These are phyloP conservation scores for Pseudomyrmex pallidus DNA, from an alignment of 1,140 invertebrate genomes.

Conservation along the genomic window DNA sequence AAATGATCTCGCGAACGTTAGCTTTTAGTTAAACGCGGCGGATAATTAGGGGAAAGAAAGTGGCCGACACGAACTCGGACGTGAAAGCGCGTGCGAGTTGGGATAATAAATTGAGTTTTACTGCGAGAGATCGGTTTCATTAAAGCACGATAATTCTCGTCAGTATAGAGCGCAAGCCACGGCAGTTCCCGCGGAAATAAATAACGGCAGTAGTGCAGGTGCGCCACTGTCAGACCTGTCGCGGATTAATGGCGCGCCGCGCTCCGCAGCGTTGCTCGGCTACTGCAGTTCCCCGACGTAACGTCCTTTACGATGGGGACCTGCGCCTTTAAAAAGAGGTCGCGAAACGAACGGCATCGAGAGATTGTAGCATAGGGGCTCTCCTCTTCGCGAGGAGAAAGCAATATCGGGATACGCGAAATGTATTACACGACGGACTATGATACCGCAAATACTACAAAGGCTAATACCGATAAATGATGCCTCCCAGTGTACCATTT, in stretches of 20 bases:
- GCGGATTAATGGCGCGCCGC: slow-evolving; percentile 48
- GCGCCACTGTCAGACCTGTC: slow-evolving; percentile 54
- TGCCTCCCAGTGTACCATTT: slow-evolving; percentile 55
- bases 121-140: slow-evolving; percentile 55
- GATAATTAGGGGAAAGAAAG: slow-evolving; percentile 52
- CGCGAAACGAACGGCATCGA: slow-evolving; percentile 38
- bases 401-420: slow-evolving; percentile 19
- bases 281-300: slow-evolving; percentile 8
- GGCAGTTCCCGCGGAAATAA: slow-evolving; percentile 51
- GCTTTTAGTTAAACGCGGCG: slow-evolving; percentile 33
- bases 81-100: slow-evolving; percentile 28
- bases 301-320: neutral
- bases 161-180: slow-evolving; percentile 51
- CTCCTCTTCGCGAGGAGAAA: slow-evolving; percentile 24
- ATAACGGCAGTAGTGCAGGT: slow-evolving; percentile 61
- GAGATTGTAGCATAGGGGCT: slow-evolving; percentile 29
- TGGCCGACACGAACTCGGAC: slow-evolving; percentile 16
- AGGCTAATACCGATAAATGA: slow-evolving; percentile 71
- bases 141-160: slow-evolving; percentile 61
- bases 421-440: slow-evolving; percentile 59
- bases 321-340: slow-evolving; percentile 30
- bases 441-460: slow-evolving; percentile 60
- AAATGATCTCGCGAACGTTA: slow-evolving; percentile 22
- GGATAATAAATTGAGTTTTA: slow-evolving; percentile 57
- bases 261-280: neutral